These are phyloP conservation scores for Bubo scandiacus DNA, from an alignment of 2,113 vertebrate species.

Conservation along the genomic window DNA sequence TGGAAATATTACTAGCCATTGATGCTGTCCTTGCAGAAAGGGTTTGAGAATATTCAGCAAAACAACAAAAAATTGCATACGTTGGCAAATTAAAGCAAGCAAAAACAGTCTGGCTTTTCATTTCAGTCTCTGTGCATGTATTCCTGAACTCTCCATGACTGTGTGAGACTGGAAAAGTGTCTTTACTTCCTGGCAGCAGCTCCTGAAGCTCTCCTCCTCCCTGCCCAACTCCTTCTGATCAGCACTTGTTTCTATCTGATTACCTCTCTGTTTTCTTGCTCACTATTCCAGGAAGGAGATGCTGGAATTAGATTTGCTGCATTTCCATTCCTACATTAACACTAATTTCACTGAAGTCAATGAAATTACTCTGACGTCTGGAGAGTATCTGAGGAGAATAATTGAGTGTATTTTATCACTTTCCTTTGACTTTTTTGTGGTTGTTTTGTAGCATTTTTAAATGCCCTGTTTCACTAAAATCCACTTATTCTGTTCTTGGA, in stretches of 20 bases:
- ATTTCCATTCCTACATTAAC: constrained; percentile 64
- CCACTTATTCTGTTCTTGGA: neutral
- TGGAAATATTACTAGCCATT: neutral
- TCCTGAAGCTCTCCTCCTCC: neutral
- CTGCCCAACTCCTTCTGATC: constrained; percentile 14
- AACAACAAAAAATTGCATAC: neutral
- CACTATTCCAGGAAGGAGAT: constrained; percentile 54
- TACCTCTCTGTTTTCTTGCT: constrained; percentile 38
- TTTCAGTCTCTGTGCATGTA: neutral
- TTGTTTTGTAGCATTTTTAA: neutral
- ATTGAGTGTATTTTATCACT: constrained; percentile 51
- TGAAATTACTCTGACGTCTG: constrained; percentile 38
- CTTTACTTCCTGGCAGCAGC: constrained; percentile 37
- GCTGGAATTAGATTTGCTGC: constrained; percentile 45
- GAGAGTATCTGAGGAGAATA: constrained; percentile 46
- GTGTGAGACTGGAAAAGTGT: neutral
- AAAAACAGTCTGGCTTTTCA: neutral
- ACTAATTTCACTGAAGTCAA: constrained; percentile 60
- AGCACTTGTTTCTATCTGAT: constrained; percentile 55
- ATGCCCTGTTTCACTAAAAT: neutral
- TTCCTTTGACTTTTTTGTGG: neutral
- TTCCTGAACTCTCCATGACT: neutral
- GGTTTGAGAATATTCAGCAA: neutral
- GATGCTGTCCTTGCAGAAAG: neutral
- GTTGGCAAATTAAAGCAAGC: neutral